Evolutionary conservation across 2,113 vertebrate genomes (phyloP).

Genomic region (Salvelinus namaycush): DNA sequence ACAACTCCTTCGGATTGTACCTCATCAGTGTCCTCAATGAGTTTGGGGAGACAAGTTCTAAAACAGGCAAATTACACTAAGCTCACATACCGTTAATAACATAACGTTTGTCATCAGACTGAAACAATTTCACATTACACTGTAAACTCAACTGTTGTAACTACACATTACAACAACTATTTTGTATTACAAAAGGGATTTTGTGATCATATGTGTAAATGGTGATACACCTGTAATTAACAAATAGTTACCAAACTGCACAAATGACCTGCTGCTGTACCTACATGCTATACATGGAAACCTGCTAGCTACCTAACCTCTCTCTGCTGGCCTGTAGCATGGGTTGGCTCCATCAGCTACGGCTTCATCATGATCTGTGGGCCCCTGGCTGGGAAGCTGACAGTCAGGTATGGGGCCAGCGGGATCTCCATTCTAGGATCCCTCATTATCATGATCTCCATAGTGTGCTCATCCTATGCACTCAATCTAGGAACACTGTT

Average conservation of each 20-base stretch:
- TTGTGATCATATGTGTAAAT: background rate
- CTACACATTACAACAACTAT: background rate
- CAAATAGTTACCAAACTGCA: too few relatives aligned
- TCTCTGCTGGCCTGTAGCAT: slow-evolving; percentile 2
- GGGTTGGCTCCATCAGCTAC: slow-evolving; percentile 25
- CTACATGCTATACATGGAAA: too few relatives aligned
- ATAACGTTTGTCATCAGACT: too few relatives aligned
- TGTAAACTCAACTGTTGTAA: too few relatives aligned
- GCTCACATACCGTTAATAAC: too few relatives aligned
- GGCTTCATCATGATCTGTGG: slow-evolving; percentile 37
- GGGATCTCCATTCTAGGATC: slow-evolving; percentile 30
- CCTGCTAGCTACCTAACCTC: background rate
- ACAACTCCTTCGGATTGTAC: slow-evolving; percentile 35
- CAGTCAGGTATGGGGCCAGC: slow-evolving; percentile 16
- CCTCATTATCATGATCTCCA: slow-evolving; percentile 19
- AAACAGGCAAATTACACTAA: slow-evolving; percentile 3
- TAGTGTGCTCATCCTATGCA: slow-evolving; percentile 32
- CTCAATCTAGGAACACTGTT: slow-evolving; percentile 22
- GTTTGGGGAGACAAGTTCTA: slow-evolving; percentile 27
- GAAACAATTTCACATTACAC: too few relatives aligned
- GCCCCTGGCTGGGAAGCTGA: slow-evolving; percentile 29
- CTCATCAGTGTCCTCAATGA: slow-evolving; percentile 14
- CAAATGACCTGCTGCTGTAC: too few relatives aligned
- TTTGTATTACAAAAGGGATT: background rate
- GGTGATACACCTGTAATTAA: background rate